Conservation (phyloP, 2,888 invertebrate species). For the Podotricha telesiphe region DNA sequence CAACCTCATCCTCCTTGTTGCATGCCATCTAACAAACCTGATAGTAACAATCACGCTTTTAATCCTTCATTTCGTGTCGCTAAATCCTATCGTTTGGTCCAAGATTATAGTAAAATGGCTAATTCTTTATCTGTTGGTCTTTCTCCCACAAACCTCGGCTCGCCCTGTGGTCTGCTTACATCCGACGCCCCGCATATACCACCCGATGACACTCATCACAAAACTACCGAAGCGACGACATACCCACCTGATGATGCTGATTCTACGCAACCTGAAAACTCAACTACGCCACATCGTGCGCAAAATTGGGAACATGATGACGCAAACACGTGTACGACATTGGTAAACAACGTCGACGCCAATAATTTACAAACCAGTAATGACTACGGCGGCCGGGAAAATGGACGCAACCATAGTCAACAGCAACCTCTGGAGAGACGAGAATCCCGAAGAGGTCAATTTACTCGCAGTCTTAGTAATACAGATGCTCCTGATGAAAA, state of each 20-base stretch:
- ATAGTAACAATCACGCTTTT: constrained; percentile 33
- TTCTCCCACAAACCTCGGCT: constrained; percentile 82
- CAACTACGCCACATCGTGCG: constrained; percentile 32
- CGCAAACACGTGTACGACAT: constrained; percentile 43
- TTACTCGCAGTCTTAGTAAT: constrained; percentile 91
- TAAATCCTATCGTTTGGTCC: constrained; percentile 61
- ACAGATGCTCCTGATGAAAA: constrained; percentile 93
- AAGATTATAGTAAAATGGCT: constrained; percentile 80
- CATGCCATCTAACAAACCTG: constrained; percentile 22
- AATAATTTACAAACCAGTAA: constrained; percentile 77
- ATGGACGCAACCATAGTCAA: constrained; percentile 79
- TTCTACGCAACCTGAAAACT: constrained; percentile 42
- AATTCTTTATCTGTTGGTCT: constrained; percentile 84
- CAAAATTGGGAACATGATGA: constrained; percentile 43
- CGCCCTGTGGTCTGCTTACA: constrained; percentile 76
- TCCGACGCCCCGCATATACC: constrained; percentile 69
- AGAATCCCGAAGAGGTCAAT: constrained; percentile 84
- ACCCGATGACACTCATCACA: constrained; percentile 63
- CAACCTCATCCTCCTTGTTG: constrained; percentile 18
- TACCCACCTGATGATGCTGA: constrained; percentile 39
- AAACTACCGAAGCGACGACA: constrained; percentile 54
- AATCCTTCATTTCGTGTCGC: constrained; percentile 27
- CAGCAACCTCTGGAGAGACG: constrained; percentile 81
- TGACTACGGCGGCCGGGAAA: constrained; percentile 85
- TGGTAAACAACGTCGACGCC: constrained; percentile 39